Base-by-base conservation (phyloP, 2,888 invertebrate species). In the Camptogramma bilineatum region DNA sequence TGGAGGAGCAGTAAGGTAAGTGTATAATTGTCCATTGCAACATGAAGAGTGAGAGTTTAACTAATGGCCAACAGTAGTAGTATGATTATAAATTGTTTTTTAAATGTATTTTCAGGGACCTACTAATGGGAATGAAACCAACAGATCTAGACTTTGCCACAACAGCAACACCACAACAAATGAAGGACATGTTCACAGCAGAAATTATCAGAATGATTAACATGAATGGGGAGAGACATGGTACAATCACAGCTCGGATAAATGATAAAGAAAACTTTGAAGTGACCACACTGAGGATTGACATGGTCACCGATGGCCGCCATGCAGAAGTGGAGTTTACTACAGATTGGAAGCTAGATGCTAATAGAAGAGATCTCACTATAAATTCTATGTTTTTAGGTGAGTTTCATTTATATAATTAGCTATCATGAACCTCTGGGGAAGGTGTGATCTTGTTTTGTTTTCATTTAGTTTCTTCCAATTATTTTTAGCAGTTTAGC, bases 141-240 rank as follows among this genome's bases (percentile, higher is more conserved):
- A 96, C 96, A 80, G 99, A 99, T 89, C 91, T 99, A 54, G 99
- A 99, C 90, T 99, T 99, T 93, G 99, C 99, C 0, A 99, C 99
- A 5, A 97, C 96, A 16, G 99, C 99, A 8, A 99, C 99, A 0
- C 99, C 99, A 0, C 94, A 95, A 16, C 94, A 99, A 92, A 99
- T 99, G 99, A 98, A 98, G 83, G 94, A 95, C 42, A 97, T 99
- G 96, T 99, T 99, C 81, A 95, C 91, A 5, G 90, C 93, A 52
- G 98, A 98, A 90, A 93, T 95, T 56, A 94, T 99, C 24, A 94
- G 99, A 69, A 96, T 99, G 97, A 96, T 99, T 19, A 99, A 99
- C 88, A 94, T 94, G 68, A 97, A 96, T 84, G 98, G 99, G 5
- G 98, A 98, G 84, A 97, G 96, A 79, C 99, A 99, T 93, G 99